Conservation (phyloP, 2,113 vertebrate genomes). For the Psophia crepitans region DNA sequence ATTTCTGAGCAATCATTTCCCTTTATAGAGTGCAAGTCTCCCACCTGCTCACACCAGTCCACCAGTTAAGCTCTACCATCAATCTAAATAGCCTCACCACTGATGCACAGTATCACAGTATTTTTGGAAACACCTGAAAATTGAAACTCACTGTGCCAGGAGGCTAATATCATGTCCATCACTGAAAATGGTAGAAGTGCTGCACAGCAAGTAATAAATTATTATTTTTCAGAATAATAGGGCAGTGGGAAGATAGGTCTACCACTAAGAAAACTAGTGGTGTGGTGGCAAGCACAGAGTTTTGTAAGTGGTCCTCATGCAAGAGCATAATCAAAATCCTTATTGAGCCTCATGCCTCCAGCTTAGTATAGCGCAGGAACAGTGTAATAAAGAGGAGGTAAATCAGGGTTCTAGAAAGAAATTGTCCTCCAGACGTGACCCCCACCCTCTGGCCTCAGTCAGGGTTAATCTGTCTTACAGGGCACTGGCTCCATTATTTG, state of each 20-base stretch:
- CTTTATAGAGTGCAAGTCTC: neutral
- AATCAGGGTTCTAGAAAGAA: neutral
- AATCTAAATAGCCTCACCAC: neutral
- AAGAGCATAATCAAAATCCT: neutral
- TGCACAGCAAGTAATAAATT: neutral
- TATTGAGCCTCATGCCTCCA: neutral
- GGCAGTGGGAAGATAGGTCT: neutral
- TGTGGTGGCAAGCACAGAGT: neutral
- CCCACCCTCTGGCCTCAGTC: neutral
- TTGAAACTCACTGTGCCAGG: neutral
- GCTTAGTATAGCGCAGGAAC: neutral
- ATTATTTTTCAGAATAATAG: neutral
- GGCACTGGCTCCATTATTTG: neutral
- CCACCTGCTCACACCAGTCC: neutral
- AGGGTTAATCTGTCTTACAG: neutral
- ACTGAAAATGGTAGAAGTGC: neutral
- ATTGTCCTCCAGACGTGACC: neutral
- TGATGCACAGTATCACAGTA: neutral
- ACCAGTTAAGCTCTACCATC: neutral
- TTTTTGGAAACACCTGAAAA: neutral
- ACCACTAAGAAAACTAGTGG: neutral
- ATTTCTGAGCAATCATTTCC: neutral
- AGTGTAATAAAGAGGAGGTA: neutral
- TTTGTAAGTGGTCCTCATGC: neutral
- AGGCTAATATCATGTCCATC: neutral